Percentiles rank a stretch among this genome's conserved stretches.
These are phyloP conservation scores for Ctenoplectra terminalis DNA, from an alignment of 1,140 invertebrate genomes.

Conservation along the genomic window DNA sequence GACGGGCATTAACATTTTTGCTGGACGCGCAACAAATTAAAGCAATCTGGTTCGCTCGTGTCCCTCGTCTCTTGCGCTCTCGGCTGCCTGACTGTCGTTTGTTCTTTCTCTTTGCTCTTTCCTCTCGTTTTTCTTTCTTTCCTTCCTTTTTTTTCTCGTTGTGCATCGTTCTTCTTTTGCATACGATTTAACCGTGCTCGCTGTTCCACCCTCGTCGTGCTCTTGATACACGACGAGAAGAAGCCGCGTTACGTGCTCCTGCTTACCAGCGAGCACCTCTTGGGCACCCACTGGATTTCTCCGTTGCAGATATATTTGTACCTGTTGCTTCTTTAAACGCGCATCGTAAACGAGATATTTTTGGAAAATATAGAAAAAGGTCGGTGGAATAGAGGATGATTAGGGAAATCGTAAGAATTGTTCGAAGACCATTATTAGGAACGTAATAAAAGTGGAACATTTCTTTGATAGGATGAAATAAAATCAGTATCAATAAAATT, in stretches of 20 bases:
- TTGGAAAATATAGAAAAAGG: not conserved
- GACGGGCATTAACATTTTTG: slow-evolving; percentile 78
- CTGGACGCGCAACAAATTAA: slow-evolving; percentile 78
- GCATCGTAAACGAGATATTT: not conserved
- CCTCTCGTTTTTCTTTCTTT: not conserved
- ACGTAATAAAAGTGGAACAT: no score
- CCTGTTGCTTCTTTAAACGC: not conserved
- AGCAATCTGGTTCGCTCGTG: slow-evolving; percentile 76
- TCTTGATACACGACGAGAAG: slow-evolving; percentile 51
- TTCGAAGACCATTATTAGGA: no score
- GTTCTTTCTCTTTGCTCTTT: slow-evolving; percentile 37
- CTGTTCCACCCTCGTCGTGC: slow-evolving; percentile 41
- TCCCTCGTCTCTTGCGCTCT: slow-evolving; percentile 62
- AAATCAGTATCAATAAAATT: no score
- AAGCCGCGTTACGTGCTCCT: slow-evolving; percentile 41
- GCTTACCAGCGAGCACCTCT: not conserved
- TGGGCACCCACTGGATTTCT: not conserved
- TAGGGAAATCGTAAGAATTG: no score
- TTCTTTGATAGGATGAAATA: no score
- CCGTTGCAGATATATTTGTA: not conserved
- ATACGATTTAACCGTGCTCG: slow-evolving; percentile 51
- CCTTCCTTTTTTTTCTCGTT: not conserved
- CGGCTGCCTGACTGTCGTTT: slow-evolving; percentile 41
- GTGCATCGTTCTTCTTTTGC: slow-evolving; percentile 36
- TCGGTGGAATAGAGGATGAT: not conserved